phyloP scores from a whole-genome alignment of 2,113 vertebrate species.

The Alouatta palliata region DNA sequence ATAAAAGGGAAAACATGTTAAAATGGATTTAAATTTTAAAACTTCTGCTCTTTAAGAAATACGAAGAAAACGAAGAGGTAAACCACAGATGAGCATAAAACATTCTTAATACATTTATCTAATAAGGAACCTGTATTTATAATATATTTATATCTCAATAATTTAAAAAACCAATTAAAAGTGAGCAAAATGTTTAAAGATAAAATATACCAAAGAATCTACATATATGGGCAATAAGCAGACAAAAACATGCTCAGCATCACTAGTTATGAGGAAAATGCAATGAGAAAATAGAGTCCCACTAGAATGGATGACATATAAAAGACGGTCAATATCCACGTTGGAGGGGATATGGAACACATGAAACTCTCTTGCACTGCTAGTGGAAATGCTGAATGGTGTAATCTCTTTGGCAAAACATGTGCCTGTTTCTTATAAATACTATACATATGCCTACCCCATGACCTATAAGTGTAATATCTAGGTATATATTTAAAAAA shows the following conservation, averaged over 20 bases:
- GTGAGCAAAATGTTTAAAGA: background rate
- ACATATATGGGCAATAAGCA: background rate
- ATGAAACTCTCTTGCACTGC: background rate
- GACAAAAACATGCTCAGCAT: background rate
- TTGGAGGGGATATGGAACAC: background rate
- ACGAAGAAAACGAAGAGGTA: background rate
- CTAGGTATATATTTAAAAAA: background rate
- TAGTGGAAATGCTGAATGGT: background rate
- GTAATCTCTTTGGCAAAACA: background rate
- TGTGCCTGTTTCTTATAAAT: background rate
- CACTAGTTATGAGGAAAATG: background rate
- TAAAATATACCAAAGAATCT: background rate
- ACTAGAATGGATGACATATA: background rate
- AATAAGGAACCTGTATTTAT: background rate
- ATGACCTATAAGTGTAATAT: no score
- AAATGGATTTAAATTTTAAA: background rate
- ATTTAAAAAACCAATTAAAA: background rate
- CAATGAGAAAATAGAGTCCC: background rate
- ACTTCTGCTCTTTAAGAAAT: background rate
- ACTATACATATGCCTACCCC: background rate
- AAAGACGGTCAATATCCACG: background rate
- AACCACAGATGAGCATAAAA: background rate
- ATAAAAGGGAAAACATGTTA: background rate
- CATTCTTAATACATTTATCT: background rate
- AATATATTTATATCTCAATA: background rate